Percentiles rank a stretch among this genome's conserved stretches.
Evolutionary conservation across 2,113 vertebrate species (phyloP).

Genomic region (Dicerorhinus sumatrensis): DNA sequence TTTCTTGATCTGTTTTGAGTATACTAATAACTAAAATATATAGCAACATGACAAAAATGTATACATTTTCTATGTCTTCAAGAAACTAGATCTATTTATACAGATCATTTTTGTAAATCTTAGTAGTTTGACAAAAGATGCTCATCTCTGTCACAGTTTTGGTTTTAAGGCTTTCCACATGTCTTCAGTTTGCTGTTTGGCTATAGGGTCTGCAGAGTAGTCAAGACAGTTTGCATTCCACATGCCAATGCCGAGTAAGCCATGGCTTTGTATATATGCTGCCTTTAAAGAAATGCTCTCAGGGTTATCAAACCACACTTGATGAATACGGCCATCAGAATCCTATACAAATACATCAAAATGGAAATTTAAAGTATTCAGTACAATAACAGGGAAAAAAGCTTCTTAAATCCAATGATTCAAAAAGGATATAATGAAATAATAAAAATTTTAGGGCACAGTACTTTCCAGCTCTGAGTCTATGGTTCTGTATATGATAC

Average conservation of each 20-base stretch:
- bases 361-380: constrained; percentile 39
- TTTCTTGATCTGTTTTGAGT: constrained; percentile 42
- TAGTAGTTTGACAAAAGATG: constrained; percentile 39
- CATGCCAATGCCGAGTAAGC: constrained; percentile 95
- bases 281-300: constrained; percentile 94
- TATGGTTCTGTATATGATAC: neutral
- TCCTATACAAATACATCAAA: constrained; percentile 86
- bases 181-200: constrained; percentile 89
- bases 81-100: constrained; percentile 25
- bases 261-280: constrained; percentile 84
- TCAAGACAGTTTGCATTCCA: constrained; percentile 96
- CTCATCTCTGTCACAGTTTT: constrained; percentile 6
- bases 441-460: neutral
- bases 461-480: neutral
- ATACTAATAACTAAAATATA: constrained; percentile 13
- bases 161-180: constrained; percentile 95
- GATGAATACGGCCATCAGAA: constrained; percentile 89
- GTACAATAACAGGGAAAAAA: neutral
- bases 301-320: constrained; percentile 97
- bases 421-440: constrained; percentile 56
- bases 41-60: constrained; percentile 10
- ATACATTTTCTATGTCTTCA: constrained; percentile 57
- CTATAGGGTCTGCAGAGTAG: constrained; percentile 88
- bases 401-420: constrained; percentile 44
- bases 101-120: constrained; percentile 41